Evolutionary conservation across 1,140 invertebrate species (phyloP).

Genomic region (Batillaria attramentaria): DNA sequence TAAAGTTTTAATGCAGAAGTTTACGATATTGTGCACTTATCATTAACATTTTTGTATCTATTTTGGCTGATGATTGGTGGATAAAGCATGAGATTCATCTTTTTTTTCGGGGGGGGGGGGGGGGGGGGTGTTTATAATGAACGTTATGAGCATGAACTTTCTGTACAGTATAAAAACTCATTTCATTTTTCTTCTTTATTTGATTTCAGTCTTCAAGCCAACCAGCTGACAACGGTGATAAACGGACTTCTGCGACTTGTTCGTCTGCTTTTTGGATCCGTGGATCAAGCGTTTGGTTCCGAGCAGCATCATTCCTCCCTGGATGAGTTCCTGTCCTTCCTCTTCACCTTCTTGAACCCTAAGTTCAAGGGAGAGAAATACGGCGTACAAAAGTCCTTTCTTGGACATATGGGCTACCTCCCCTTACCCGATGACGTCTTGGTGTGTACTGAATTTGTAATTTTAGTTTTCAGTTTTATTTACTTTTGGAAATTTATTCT

Average conservation of each 20-base stretch:
- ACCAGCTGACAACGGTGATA: constrained; percentile 39
- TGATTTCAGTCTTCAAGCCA: constrained; percentile 29
- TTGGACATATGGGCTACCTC: constrained; percentile 34
- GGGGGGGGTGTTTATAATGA: constrained; percentile 1
- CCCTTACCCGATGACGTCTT: constrained; percentile 36
- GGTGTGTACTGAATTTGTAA: constrained; percentile 29
- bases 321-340: constrained; percentile 33
- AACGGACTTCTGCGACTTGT: constrained; percentile 46
- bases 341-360: neutral
- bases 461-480: too few species aligned
- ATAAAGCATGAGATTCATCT: neutral
- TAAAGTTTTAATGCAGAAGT: too few species aligned
- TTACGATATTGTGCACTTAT: neutral
- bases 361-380: neutral
- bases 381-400: neutral
- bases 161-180: neutral
- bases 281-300: constrained; percentile 44
- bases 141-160: neutral
- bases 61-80: neutral
- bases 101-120: neutral
- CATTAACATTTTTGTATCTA: neutral
- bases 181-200: neutral
- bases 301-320: constrained; percentile 19
- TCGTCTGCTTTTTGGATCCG: constrained; percentile 47
- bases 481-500: too few species aligned